phyloP scores from a whole-genome alignment of 1,140 invertebrate species.

The Rhagoletis zephyria region DNA sequence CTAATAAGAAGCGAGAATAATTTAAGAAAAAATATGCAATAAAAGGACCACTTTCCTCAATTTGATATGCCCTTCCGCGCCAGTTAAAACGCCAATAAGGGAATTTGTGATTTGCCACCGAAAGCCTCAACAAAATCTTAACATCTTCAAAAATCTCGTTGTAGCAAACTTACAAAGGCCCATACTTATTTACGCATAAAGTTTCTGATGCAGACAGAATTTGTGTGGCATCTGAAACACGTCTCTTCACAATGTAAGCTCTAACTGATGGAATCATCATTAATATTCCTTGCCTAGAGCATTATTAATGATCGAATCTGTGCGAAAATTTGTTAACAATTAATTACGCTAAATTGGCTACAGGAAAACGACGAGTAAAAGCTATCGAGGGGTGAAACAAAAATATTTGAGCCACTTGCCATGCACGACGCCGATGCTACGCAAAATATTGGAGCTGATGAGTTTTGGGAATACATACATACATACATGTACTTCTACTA shows the following conservation, averaged over 20 bases:
- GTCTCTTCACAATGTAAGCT: too few relatives aligned
- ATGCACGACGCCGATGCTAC: background rate
- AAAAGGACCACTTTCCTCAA: too few relatives aligned
- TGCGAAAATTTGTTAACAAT: conserved; percentile 54
- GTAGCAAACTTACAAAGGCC: too few relatives aligned
- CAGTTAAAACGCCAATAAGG: too few relatives aligned
- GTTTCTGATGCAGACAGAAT: too few relatives aligned
- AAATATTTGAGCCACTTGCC: conserved; percentile 8
- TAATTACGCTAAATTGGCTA: conserved; percentile 53
- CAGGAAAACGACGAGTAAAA: background rate
- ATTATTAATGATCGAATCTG: conserved; percentile 53
- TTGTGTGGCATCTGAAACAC: too few relatives aligned
- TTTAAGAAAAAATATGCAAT: background rate
- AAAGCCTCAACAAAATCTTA: too few relatives aligned
- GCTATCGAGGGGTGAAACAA: background rate
- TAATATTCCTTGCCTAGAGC: conserved; percentile 33
- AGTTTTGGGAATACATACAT: background rate
- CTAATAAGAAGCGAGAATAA: background rate
- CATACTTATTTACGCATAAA: too few relatives aligned
- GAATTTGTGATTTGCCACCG: too few relatives aligned
- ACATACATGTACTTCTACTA: background rate
- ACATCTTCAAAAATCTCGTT: too few relatives aligned
- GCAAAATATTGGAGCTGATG: background rate
- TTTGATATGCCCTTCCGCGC: too few relatives aligned
- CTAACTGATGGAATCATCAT: background rate